phyloP scores from a whole-genome alignment of 1,140 invertebrate genomes.

The Drosophila tsacasi region DNA sequence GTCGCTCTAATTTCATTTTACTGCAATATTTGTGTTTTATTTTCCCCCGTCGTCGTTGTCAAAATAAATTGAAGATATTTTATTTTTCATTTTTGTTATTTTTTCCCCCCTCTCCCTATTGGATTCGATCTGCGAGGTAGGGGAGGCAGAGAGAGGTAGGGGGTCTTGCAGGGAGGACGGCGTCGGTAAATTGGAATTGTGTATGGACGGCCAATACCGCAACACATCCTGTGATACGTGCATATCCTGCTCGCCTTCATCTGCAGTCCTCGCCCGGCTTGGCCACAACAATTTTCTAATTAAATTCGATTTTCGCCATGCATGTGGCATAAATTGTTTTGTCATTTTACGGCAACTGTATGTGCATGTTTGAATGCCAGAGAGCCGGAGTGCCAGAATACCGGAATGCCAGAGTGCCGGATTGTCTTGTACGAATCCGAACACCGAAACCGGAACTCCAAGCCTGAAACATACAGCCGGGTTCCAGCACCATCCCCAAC shows the following conservation, averaged over 20 bases:
- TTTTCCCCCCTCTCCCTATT: slow-evolving; percentile 1
- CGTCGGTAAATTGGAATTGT: slow-evolving; percentile 47
- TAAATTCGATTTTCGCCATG: slow-evolving; percentile 84
- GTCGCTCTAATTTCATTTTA: slow-evolving; percentile 75
- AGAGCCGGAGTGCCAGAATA: slow-evolving; percentile 15
- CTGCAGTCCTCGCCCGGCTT: slow-evolving; percentile 29
- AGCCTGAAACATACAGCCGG: not conserved
- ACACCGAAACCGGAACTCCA: not conserved
- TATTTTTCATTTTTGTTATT: slow-evolving; percentile 62
- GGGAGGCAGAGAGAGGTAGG: not conserved
- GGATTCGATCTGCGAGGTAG: slow-evolving; percentile 15
- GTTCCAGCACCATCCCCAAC: slow-evolving; percentile 19
- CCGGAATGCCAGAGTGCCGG: not conserved
- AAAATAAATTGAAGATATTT: slow-evolving; percentile 79
- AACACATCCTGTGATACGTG: slow-evolving; percentile 61
- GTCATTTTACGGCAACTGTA: slow-evolving; percentile 69
- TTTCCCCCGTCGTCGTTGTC: slow-evolving; percentile 58
- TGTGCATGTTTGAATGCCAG: slow-evolving; percentile 33
- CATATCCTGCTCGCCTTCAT: slow-evolving; percentile 55
- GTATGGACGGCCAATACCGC: slow-evolving; percentile 37
- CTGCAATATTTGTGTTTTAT: slow-evolving; percentile 47
- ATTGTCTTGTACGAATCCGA: slow-evolving; percentile 40
- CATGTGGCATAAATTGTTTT: slow-evolving; percentile 83
- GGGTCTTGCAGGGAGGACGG: not conserved
- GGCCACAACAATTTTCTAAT: slow-evolving; percentile 83